Base-by-base conservation (phyloP, 2,888 invertebrate species). In the Philaethria dido region DNA sequence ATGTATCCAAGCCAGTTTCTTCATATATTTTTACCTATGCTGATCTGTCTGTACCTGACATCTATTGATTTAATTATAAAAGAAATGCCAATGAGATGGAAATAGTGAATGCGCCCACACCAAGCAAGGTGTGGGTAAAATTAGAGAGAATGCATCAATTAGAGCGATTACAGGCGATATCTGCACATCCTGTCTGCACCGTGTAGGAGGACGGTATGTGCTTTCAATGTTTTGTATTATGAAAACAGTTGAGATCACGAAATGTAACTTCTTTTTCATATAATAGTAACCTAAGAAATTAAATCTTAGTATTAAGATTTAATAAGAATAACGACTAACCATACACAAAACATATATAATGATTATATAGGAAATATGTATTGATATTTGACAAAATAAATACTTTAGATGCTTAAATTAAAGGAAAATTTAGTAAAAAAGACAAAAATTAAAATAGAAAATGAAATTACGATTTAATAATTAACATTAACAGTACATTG, bases 121-220 rank as follows among this genome's bases (percentile, higher is more conserved):
- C 1, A 33, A 22, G 69, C 72, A 79, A 78, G 80, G 81, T 78
- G 82, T 72, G 84, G 76, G 82, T 76, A 77, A 85, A 87, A 87
- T 89, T 85, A 83, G 81, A 81, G 82, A 75, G 75, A 79, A 78
- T 79, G 77, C 77, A 79, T 81, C 80, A 90, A 91, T 91, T 89
- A 86, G 82, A 79, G 72, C 80, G 79, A 85, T 84, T 85, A 83
- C 81, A 80, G 79, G 71, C 77, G 74, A 72, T 76, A 77, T 74
- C 79, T 78, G 80, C 76, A 79, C 82, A 85, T 86, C 85, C 86
- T 86, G 86, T 78, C 78, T 72, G 73, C 75, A 78, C 77, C 79
- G 74, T 66, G 85, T 85, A 81, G 87, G 86, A 77, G 80, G 52
- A 45, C 63, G 60, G 59, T 47, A 54, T 44, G 16, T 42, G 59